phyloP scores from a whole-genome alignment of 2,113 vertebrate species.

The human (Homo sapiens) region GRCh38 chr2:239077501-239078000 shows the following conservation, averaged over 20 bases:
- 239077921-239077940: background rate
- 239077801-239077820: background rate
- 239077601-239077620: fast-evolving
- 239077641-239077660: fast-evolving
- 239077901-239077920: background rate
- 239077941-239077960: fast-evolving
- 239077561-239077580: background rate
- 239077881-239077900: fast-evolving
- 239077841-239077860: too few species aligned
- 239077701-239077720: fast-evolving
- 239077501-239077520: fast-evolving
- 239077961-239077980: fast-evolving
- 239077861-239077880: fast-evolving
- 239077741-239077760: fast-evolving
- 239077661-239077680: fast-evolving
- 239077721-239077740: fast-evolving
- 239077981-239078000: background rate
- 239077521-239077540: fast-evolving
- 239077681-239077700: too few species aligned
- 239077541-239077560: fast-evolving
- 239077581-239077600: fast-evolving
- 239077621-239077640: fast-evolving
- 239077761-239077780: fast-evolving
- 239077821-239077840: too few species aligned
- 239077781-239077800: background rate